Base-by-base conservation (phyloP, 1,140 invertebrate species). In the Meloidogyne hapla region DNA sequence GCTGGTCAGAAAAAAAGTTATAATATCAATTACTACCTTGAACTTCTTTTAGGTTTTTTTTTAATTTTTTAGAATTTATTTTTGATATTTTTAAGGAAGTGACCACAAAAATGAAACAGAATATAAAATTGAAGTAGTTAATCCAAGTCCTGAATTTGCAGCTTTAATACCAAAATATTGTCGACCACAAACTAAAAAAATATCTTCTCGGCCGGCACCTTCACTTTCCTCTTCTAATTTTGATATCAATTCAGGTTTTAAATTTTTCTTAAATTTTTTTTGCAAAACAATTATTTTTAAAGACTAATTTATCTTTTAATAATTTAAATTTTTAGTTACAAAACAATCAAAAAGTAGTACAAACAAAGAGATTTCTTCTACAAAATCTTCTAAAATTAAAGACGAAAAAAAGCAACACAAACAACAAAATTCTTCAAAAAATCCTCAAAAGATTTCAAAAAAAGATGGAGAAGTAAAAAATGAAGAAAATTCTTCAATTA, bases 91-190 rank as follows among this genome's bases (percentile, higher is more conserved):
- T 56, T 56, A n/a, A 56, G 48, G 23, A 12, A 9, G 56, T 38
- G 70, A 64, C 18, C 45, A 42, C 10, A 64, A 73, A 21, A 23
- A 65, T 21, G 21, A 23, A 1, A 1, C 33, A 3, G 70, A 73
- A 64, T 38, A 73, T 23, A 73, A 73, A 21, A 73, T 73, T 33
- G 70, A 73, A 64, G 18, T 73, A 64, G 26, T 45, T 64, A 73
- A 73, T 63, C 56, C 70, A 64, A 73, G 45, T 12, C 26, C 70
- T 12, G 70, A 73, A 33, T 23, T 65, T 12, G 21, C 38, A 10
- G 10, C 70, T 2, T 13, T 73, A 21, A 26, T 73, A 21, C 65
- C 65, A 42, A 33, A 42, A 33, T 66, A 66, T 66, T 66, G 65
- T 5, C 65, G 38, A 5, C 4, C 65, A 56, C n/a, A 18, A n/a